Evolutionary conservation across 2,797 vertebrate species (phyloP), one percentile per base, ranked within the genome.

Genomic region (Streptopelia turtur): DNA sequence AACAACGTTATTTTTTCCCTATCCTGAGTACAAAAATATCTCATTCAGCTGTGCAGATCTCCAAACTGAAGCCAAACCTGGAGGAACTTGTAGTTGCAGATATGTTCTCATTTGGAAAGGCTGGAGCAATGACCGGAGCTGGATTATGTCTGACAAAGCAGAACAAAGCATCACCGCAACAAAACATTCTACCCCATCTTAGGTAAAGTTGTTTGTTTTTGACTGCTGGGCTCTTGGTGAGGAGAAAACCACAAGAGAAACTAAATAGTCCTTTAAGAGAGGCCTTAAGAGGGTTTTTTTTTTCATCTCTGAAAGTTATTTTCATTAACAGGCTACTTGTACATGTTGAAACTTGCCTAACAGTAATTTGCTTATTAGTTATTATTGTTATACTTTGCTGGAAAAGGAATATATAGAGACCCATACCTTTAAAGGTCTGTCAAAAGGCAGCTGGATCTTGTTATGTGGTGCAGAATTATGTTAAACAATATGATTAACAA

Each of bases 131-230:
- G 3, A 25, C 39, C 65, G 66, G 61, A 63, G 65, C 49, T 88
- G 53, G 41, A 63, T 88, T 78, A 28, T 60, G 35, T 84, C 60
- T 66, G 64, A 77, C 49, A 75, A 92, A 88, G 56, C 56, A 92
- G 80, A 92, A 57, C 86, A 78, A 91, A 92, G 33, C 57, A 78
- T 25, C 45, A 31, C 83, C 47, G n/a, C 90, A 88, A 71, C 66
- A 87, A 60, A 94, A 84, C 50, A 7, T 45, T 92, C 81, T 87
- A 70, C 39, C 27, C 27, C 1, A 0, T 64, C n/a, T 52, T 59
- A 78, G 25, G 31, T 64, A 49, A 94, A 92, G 35, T 35, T 70
- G 56, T 33, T 89, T 84, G 22, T 39, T 93, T 53, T 28, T 87
- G 45, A 45, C 45, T 87, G n/a, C 77, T 75, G 47, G 41, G 69